Evolutionary conservation across 2,888 invertebrate species (phyloP), one percentile per base, ranked within the genome.

Genomic region (Amiota mariae): DNA sequence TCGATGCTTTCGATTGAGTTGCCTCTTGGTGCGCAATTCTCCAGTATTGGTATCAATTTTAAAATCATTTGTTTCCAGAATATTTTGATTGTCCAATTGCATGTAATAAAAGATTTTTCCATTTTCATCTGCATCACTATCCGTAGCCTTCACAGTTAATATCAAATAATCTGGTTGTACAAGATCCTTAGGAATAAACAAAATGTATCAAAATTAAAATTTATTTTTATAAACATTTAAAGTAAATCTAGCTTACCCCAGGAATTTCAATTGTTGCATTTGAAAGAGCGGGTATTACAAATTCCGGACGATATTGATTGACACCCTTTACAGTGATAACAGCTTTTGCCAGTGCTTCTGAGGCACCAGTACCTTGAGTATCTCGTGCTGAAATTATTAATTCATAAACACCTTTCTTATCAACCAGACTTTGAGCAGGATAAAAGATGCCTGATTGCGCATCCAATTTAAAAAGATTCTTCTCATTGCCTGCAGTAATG

Each of bases 81-180:
- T 93, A 81, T 95, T 94, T 80, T 92, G 92, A 84, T 95, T 94
- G 79, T 88, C 88, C 2, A 95, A 93, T 90, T 95, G 95, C 75
- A 96, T 91, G 87, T 94, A 95, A 90, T 97, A 98, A 1, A 95
- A 94, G 0, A 97, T 92, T 71, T 93, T 91, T 0, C 97, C 97
- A 88, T 96, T 97, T 79, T 95, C 94, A 1, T 96, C 96, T 0
- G 92, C 91, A 87, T 97, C 97, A 79, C 93, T 93, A 86, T 97
- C 97, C 0, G 92, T 92, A 0, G 97, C 97, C 86, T 94, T 93
- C 0, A 97, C 94, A 1, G 94, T 95, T 86, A 96, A 93, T 76
- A 97, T 93, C 4, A 96, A 90, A 87, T 94, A 94, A 84, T 95
- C 94, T 1, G 93, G 92, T 79, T 93, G 92, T 0, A 95, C 94